Conservation (phyloP, 2,888 invertebrate species). For the Orthonychiurus folsomi region DNA sequence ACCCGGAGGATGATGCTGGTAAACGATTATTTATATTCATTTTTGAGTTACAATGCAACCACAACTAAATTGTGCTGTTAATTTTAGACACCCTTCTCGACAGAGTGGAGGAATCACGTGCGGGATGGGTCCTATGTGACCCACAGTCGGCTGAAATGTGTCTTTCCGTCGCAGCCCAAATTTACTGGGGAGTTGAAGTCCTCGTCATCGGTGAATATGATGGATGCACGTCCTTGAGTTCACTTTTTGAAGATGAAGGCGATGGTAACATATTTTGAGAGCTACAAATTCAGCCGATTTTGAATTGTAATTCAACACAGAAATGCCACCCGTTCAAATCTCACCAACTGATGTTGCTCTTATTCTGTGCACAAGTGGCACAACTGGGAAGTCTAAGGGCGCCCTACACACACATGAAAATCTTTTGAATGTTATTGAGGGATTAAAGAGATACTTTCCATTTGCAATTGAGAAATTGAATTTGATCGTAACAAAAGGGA, state of each 20-base stretch:
- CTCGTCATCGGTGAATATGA: conserved; percentile 26
- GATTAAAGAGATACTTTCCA: conserved; percentile 9
- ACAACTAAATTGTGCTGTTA: neutral
- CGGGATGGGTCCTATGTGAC: conserved; percentile 38
- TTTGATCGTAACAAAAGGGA: conserved; percentile 31
- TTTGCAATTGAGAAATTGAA: conserved; percentile 20
- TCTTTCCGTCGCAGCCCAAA: conserved; percentile 22
- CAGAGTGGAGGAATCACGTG: conserved; percentile 27
- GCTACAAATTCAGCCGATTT: neutral
- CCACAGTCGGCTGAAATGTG: conserved; percentile 27
- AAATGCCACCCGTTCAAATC: conserved; percentile 19
- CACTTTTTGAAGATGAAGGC: conserved; percentile 35
- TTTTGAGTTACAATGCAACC: neutral
- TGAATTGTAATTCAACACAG: conserved; percentile 15
- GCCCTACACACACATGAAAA: conserved; percentile 26
- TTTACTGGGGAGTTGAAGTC: conserved; percentile 38
- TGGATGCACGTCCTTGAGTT: conserved; percentile 30
- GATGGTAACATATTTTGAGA: conserved; percentile 25
- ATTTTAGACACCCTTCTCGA: conserved; percentile 25
- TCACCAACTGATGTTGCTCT: conserved; percentile 22
- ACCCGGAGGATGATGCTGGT: conserved; percentile 37
- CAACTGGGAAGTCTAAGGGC: conserved; percentile 30
- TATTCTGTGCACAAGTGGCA: conserved; percentile 36
- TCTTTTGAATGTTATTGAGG: conserved; percentile 14
- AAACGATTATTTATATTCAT: neutral